Evolutionary conservation across 2,113 vertebrate genomes (phyloP), one percentile per base, ranked within the genome.

Genomic region (Archocentrus centrarchus): DNA sequence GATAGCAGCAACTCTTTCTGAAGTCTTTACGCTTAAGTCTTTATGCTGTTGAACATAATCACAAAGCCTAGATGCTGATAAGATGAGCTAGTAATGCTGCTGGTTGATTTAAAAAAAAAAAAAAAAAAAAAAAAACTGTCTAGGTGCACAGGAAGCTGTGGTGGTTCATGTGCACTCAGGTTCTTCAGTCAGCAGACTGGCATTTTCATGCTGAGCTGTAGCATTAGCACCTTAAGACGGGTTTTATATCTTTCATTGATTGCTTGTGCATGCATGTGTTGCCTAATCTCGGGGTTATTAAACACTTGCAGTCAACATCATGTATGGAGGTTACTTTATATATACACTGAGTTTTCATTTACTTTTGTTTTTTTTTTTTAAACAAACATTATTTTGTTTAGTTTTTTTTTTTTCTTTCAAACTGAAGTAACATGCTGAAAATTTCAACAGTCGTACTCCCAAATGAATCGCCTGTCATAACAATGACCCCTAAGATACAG

Each of bases 231-330:
- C 61, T 35, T 75, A 78, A 87, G 70, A 60, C 1, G 11, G 85
- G 85, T 84, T 89, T 78, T 60, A 30, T 44, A 44, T 89, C 81
- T 84, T 84, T 37, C 68, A 85, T 87, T 89, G 79, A 91, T 87
- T 90, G 55, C 55, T 81, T 70, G 73, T 61, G 44, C 84, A 27
- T 50, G 39, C 37, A 35, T 32, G 30, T 39, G 27, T 13, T 24
- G 10, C 5, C 15, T 50, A 15, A 22, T 62, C 41, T 58, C 8
- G 0, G 32, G 3, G n/a, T 57, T 68, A 68, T 80, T 39, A 20
- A 85, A 37, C 30, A 62, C 63, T 41, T 50, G 15, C 14, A 1
- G 24, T 27, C 11, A 39, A 17, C 44, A 39, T 17, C 15, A 32
- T 41, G 18, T 59, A 18, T 24, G 6, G 11, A 9, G 9, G 15